A percentile compares a stretch with the other conserved stretches of the same genome.
Conservation (phyloP, 2,888 invertebrate species). For the Amphipoea lucens region DNA sequence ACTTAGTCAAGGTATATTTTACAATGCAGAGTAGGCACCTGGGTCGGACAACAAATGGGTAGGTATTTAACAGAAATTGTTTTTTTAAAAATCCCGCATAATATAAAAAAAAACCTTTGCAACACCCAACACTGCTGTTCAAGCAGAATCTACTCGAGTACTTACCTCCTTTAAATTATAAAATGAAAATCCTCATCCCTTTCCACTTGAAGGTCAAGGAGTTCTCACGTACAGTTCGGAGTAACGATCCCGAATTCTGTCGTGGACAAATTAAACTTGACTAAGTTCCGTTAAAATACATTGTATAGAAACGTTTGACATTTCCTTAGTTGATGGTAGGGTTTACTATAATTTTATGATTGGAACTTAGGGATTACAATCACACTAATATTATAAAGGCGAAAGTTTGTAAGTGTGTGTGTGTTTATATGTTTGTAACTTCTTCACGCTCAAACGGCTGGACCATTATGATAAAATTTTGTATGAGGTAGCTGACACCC, state of each 20-base stretch:
- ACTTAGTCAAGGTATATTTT: neutral
- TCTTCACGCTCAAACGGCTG: no score
- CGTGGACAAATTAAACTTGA: slow-evolving; percentile 73
- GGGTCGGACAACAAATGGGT: neutral
- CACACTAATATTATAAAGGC: no score
- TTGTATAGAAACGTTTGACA: slow-evolving; percentile 70
- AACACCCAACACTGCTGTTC: slow-evolving; percentile 10
- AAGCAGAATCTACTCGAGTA: slow-evolving; percentile 9
- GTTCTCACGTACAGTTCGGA: slow-evolving; percentile 58
- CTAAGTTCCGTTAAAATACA: slow-evolving; percentile 74
- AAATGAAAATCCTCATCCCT: slow-evolving; percentile 36
- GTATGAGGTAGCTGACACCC: no score
- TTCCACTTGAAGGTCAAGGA: slow-evolving; percentile 45
- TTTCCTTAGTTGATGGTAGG: slow-evolving; percentile 67
- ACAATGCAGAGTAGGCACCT: no score
- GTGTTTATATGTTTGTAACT: no score
- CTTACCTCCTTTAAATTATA: slow-evolving; percentile 1
- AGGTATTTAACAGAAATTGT: neutral
- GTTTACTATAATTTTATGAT: slow-evolving; percentile 52
- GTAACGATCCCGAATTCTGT: slow-evolving; percentile 56
- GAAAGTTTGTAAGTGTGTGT: no score
- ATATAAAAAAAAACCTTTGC: neutral
- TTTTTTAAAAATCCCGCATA: neutral
- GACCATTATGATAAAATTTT: no score
- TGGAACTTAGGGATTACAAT: slow-evolving; percentile 6